Conservation (phyloP, 1,140 invertebrate genomes). For the Hyphantria cunea region DNA sequence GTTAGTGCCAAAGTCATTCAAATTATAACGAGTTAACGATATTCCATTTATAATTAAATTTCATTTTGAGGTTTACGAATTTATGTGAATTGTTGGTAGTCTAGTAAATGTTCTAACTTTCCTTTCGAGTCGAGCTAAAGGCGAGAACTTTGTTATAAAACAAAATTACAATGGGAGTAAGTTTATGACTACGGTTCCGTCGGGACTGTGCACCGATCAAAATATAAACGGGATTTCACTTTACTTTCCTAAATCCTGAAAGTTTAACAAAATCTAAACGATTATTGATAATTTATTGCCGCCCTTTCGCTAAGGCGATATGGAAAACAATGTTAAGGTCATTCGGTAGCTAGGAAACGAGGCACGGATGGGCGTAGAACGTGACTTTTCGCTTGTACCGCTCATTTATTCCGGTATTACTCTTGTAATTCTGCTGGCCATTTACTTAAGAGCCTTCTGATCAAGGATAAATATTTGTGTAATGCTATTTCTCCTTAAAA, state of each 20-base stretch:
- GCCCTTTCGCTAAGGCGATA: constrained; percentile 37
- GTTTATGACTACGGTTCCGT: constrained; percentile 58
- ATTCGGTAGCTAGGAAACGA: constrained; percentile 25
- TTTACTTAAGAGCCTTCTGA: constrained; percentile 22
- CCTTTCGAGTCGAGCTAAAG: constrained; percentile 42
- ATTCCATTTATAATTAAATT: constrained; percentile 45
- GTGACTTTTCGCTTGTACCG: constrained; percentile 31
- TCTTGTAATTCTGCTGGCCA: constrained; percentile 15
- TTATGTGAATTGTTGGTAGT: constrained; percentile 48
- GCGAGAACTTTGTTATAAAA: constrained; percentile 58
- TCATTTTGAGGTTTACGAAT: constrained; percentile 50
- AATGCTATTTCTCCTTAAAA: not conserved
- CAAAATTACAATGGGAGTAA: constrained; percentile 67
- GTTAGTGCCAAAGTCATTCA: not conserved
- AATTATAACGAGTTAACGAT: constrained; percentile 22
- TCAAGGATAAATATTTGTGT: constrained; percentile 8
- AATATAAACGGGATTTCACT: constrained; percentile 65
- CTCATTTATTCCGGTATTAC: constrained; percentile 25
- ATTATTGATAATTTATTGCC: constrained; percentile 50
- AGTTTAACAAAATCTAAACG: constrained; percentile 48
- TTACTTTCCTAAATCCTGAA: constrained; percentile 45
- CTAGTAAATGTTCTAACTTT: constrained; percentile 56
- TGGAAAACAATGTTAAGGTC: constrained; percentile 37
- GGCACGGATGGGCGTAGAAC: constrained; percentile 23
- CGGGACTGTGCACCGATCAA: constrained; percentile 58